Evolutionary conservation across 2,113 vertebrate genomes (phyloP), one percentile per base, ranked within the genome.

Genomic region (Osmerus eperlanus): DNA sequence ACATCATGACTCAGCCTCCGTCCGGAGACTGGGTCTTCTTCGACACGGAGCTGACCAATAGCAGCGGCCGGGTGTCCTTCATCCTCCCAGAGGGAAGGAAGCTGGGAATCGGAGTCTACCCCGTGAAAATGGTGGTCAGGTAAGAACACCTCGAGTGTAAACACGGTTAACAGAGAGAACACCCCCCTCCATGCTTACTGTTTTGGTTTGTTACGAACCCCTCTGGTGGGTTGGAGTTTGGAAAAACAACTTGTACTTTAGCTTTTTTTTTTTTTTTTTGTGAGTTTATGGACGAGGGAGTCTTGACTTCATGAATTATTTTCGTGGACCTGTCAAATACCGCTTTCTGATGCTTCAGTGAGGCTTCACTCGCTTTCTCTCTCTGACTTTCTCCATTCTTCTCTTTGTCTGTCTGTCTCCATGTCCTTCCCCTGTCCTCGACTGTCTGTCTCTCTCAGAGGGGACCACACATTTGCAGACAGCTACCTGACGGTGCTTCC

Each of bases 41-140:
- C 78, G 95, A 93, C 89, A 99, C 97, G 0, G 96, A 97, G 86
- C 90, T 99, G 82, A 97, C 96, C 80, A 96, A 94, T 89, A 97
- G 90, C 78, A 98, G 95, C 0, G 97, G 97, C 19, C 92, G 97
- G 0, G 91, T 99, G 83, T 94, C 92, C 0, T 98, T 98, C 85
- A 90, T 67, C 29, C 84, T 98, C 65, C 95, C 95, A 6, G 88
- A 92, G 21, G 91, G 93, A 82, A 96, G 93, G 81, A 92, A 93
- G 18, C 88, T 98, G 47, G 91, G 92, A 2, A 92, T 98, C 0
- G 97, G 97, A 0, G 95, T 98, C 67, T 98, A 97, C 79, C 96
- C 97, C 0, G 87, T 99, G 81, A 98, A 96, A 91, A 97, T 99
- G 96, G 95, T 99, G n/a, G 96, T 99, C 86, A 97, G 95, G 97